phyloP scores from a whole-genome alignment of 2,888 invertebrate genomes.

The Lutraria lutraria region DNA sequence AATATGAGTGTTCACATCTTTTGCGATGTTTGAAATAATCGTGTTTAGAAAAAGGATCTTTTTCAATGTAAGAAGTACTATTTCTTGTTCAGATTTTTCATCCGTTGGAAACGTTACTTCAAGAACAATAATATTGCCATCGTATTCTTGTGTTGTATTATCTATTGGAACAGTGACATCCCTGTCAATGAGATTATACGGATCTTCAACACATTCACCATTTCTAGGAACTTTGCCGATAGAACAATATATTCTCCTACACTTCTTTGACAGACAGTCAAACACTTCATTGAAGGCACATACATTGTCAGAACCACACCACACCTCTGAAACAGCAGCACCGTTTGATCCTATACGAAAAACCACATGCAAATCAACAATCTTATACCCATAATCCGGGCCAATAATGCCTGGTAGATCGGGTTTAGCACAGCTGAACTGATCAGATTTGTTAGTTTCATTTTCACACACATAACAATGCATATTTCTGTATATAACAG shows the following conservation, averaged over 20 bases:
- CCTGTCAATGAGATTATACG: not conserved
- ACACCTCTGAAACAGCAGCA: not conserved
- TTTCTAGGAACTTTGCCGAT: not conserved
- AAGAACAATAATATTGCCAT: not conserved
- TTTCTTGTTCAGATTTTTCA: not conserved
- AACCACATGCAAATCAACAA: constrained; percentile 30
- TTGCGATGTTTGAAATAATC: not conserved
- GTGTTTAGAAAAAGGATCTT: not conserved
- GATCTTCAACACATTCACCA: constrained; percentile 28
- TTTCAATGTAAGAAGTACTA: not conserved
- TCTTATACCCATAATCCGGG: not conserved
- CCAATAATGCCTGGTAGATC: not conserved
- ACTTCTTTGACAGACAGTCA: constrained; percentile 44
- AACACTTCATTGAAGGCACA: constrained; percentile 35
- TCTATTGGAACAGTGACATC: not conserved
- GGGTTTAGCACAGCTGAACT: not conserved
- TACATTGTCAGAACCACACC: not conserved
- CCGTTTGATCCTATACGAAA: constrained; percentile 34
- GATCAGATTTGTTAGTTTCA: not conserved
- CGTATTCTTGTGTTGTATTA: not conserved
- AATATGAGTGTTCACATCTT: not conserved
- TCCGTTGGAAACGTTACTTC: not conserved
- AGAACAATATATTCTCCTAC: constrained; percentile 28
- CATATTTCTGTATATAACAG: constrained; percentile 18
- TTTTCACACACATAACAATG: constrained; percentile 36